phyloP scores from a whole-genome alignment of 2,113 vertebrate species.

The Telmatochromis sp. region DNA sequence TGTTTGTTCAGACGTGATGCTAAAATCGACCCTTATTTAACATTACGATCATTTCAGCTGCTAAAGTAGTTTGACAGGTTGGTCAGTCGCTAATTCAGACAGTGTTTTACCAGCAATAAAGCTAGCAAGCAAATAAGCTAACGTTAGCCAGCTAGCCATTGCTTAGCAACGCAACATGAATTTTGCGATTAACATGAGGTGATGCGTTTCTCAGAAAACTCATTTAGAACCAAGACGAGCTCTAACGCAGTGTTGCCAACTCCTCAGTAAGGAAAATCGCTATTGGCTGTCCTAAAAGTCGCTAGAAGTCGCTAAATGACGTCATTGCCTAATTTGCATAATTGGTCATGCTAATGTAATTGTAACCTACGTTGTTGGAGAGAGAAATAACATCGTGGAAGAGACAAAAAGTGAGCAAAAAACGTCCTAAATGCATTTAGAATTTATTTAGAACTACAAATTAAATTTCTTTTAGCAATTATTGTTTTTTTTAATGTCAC shows the following conservation, averaged over 20 bases:
- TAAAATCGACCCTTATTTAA: not conserved
- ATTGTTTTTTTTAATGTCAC: no score
- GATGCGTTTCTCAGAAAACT: not conserved
- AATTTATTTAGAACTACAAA: accelerated
- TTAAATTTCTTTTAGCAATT: no score
- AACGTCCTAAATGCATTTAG: accelerated
- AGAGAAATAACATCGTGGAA: no score
- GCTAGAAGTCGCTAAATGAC: no score
- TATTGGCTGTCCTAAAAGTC: no score
- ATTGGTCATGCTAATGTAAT: no score
- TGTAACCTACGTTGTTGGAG: no score
- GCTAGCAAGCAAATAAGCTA: not conserved
- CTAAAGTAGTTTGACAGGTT: not conserved
- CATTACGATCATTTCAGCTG: not conserved
- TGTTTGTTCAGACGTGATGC: not conserved
- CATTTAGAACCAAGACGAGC: not conserved
- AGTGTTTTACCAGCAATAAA: not conserved
- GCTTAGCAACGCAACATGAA: not conserved
- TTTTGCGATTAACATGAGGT: not conserved
- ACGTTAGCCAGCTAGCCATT: not conserved
- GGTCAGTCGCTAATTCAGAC: not conserved
- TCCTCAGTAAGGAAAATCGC: no score
- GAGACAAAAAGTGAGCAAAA: no score
- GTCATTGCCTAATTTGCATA: no score
- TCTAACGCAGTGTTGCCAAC: not conserved